Evolutionary conservation across 2,113 vertebrate genomes (phyloP).

Genomic region (Meleagris gallopavo): DNA sequence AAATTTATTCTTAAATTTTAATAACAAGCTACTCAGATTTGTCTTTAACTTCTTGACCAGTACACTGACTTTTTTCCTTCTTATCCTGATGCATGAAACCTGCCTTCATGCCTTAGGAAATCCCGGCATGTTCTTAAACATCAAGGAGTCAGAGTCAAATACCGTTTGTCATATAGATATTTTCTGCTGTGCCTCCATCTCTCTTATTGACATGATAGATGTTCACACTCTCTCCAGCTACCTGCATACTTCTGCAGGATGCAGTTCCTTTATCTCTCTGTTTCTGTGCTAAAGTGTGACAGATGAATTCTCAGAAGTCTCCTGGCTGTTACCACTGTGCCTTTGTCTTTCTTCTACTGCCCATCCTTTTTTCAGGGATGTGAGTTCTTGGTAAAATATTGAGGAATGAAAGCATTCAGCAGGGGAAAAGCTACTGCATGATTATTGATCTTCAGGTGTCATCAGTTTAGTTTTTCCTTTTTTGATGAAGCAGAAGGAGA

Average conservation of each 20-base stretch:
- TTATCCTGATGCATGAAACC: not conserved
- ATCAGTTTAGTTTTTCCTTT: not conserved
- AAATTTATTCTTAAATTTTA: not conserved
- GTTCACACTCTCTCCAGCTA: not conserved
- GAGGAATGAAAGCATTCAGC: not conserved
- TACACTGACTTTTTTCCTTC: not conserved
- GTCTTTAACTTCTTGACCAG: not conserved
- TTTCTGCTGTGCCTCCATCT: not conserved
- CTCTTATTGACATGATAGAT: not conserved
- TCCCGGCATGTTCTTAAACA: not conserved
- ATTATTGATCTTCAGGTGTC: not conserved
- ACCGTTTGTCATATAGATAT: not conserved
- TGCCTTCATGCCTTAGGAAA: not conserved
- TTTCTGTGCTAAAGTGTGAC: fast-evolving
- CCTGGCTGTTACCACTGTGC: not conserved
- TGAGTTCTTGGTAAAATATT: not conserved
- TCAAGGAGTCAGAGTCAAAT: not conserved
- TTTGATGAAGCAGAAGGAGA: not conserved
- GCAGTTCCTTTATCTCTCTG: not conserved
- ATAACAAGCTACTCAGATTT: not conserved
- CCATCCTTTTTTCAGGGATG: not conserved
- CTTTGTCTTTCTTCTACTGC: not conserved
- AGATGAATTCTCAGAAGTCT: not conserved
- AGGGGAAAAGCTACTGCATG: not conserved
- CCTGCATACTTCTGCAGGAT: not conserved